Conservation (phyloP, 2,888 invertebrate species). For the Leptothorax acervorum region DNA sequence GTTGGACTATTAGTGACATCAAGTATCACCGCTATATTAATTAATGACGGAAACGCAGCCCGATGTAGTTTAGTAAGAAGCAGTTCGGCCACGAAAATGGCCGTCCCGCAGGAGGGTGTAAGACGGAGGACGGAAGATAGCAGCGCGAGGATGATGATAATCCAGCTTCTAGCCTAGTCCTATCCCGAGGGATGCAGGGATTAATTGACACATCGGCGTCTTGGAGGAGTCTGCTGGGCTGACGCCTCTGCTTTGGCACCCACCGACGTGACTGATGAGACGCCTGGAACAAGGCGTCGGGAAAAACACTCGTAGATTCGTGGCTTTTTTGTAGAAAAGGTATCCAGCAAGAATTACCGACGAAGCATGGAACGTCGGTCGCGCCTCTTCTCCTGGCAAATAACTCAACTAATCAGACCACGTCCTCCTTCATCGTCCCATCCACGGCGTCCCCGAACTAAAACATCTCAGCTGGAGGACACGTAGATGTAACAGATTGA, state of each 20-base stretch:
- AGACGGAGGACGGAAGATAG: conserved; percentile 58
- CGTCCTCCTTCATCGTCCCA: conserved; percentile 52
- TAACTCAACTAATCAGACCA: conserved; percentile 81
- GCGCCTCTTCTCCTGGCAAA: conserved; percentile 71
- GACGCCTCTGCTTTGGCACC: conserved; percentile 79
- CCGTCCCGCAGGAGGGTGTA: conserved; percentile 52
- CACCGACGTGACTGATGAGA: conserved; percentile 85
- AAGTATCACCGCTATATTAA: conserved; percentile 48
- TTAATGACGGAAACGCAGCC: conserved; percentile 45
- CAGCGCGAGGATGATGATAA: conserved; percentile 72
- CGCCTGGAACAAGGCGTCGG: conserved; percentile 81
- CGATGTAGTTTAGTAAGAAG: conserved; percentile 46
- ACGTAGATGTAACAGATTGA: conserved; percentile 84
- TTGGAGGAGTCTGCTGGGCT: conserved; percentile 73
- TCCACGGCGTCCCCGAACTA: conserved; percentile 39
- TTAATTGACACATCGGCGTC: conserved; percentile 85
- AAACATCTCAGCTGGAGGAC: conserved; percentile 67
- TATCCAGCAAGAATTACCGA: conserved; percentile 79
- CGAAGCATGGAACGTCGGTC: conserved; percentile 70
- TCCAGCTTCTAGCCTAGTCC: conserved; percentile 71
- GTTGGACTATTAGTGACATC: conserved; percentile 24
- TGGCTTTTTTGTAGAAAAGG: conserved; percentile 72
- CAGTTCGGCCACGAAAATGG: conserved; percentile 50
- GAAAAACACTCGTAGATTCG: conserved; percentile 81
- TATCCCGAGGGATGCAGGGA: conserved; percentile 81